Evolutionary conservation across 2,797 vertebrate genomes (phyloP), one percentile per base, ranked within the genome.

Genomic region (Menidia menidia): DNA sequence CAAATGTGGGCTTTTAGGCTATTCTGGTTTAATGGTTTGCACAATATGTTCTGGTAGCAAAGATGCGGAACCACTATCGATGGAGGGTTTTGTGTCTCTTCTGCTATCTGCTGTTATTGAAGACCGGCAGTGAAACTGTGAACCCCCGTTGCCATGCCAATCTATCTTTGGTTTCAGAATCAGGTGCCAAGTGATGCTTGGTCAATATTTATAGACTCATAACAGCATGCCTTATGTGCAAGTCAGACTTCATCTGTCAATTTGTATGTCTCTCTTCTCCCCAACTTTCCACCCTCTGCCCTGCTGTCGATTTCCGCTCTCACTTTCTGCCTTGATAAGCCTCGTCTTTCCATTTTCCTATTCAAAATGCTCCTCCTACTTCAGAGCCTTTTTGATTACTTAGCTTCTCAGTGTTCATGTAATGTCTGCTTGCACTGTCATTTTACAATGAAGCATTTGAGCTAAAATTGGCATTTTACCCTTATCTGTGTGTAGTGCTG

Each of bases 151-250:
- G 82, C 89, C 78, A 86, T 91, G 88, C 88, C 76, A 8, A 89
- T 89, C 85, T 83, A 81, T 89, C 84, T 90, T 84, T 80, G 82
- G 83, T 80, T 79, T 71, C 66, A 71, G 30, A 45, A 74, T 44
- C 68, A 74, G 74, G 65, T 81, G 85, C 81, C 66, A 75, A 65
- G 71, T 68, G 73, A 83, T 65, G 76, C 74, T 75, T 81, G 77
- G 74, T 87, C 76, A 88, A 78, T 88, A 90, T 91, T 88, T 88
- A 89, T 88, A 86, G 85, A 86, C 70, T 71, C 47, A 60, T 85
- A 76, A 59, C 80, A 72, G 75, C 70, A 55, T 60, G 76, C 33
- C 69, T 80, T 60, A 74, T 69, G 59, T 66, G 54, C 32, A 41
- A 2, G 18, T 62, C 4, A 4, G 16, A 70, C 64, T 61, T 47